Evolutionary conservation across 2,888 invertebrate species (phyloP).

Genomic region (Xylophagus ater): DNA sequence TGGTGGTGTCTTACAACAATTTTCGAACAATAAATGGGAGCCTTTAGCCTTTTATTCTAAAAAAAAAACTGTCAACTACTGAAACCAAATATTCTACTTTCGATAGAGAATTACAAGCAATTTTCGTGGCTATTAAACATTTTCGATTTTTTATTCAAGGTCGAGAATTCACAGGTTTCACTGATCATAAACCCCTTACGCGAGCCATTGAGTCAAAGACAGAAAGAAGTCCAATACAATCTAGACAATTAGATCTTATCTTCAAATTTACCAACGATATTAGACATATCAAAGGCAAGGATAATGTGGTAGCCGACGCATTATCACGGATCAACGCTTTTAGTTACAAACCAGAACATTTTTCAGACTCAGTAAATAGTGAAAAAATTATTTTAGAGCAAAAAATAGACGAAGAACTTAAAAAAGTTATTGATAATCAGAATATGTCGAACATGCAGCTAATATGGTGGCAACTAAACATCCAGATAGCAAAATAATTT

Average conservation of each 20-base stretch:
- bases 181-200: constrained; percentile 28
- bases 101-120: constrained; percentile 31
- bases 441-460: no score
- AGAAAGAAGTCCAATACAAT: constrained; percentile 22
- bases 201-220: constrained; percentile 23
- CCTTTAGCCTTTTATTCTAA: constrained; percentile 30
- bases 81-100: constrained; percentile 28
- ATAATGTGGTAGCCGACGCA: constrained; percentile 5
- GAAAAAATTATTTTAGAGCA: no score
- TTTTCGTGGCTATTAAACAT: constrained; percentile 27
- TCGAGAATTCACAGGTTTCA: constrained; percentile 23
- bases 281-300: constrained; percentile 1
- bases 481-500: constrained; percentile 69
- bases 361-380: no score
- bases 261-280: constrained; percentile 4
- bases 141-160: constrained; percentile 32
- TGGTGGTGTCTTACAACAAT: constrained; percentile 32
- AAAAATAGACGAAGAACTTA: no score
- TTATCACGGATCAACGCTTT: constrained; percentile 6
- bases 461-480: constrained; percentile 71
- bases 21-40: constrained; percentile 21
- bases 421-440: no score
- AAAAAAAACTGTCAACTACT: constrained; percentile 23
- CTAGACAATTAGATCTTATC: constrained; percentile 2
- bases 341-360: no score